These are phyloP conservation scores for Caenorhabditis imperialis DNA, from an alignment of 2,888 invertebrate species.

Conservation along the genomic window DNA sequence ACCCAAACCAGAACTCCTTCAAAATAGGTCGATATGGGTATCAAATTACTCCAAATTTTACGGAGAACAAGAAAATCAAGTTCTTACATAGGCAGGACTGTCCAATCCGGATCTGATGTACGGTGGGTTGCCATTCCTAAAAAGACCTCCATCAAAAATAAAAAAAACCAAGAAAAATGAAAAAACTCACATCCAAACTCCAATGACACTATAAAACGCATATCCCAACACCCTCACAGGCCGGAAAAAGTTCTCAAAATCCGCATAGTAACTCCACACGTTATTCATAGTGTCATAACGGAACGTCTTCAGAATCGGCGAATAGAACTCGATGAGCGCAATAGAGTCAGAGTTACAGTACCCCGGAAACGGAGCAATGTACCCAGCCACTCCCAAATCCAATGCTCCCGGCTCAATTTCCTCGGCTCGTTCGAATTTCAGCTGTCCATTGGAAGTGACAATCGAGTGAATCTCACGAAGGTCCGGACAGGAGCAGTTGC, in stretches of 20 bases:
- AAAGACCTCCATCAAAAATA: background rate
- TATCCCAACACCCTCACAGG: conserved; percentile 30
- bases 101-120: conserved; percentile 13
- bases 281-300: conserved; percentile 33
- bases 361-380: conserved; percentile 26
- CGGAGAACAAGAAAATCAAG: too few species aligned
- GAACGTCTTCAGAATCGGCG: conserved; percentile 6
- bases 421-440: too few species aligned
- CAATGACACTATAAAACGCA: conserved; percentile 8
- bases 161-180: background rate
- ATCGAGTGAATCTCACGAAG: too few species aligned
- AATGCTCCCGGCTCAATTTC: too few species aligned
- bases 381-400: conserved; percentile 21
- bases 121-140: conserved; percentile 18
- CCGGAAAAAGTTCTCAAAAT: conserved; percentile 14
- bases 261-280: conserved; percentile 10
- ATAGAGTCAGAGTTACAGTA: conserved; percentile 24
- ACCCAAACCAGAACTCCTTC: too few species aligned
- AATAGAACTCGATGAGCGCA: conserved; percentile 28
- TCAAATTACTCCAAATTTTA: too few species aligned
- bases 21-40: too few species aligned
- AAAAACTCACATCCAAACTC: conserved; percentile 25
- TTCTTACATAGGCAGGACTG: conserved; percentile 14
- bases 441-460: too few species aligned
- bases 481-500: too few species aligned